These are phyloP conservation scores for Ceratina calcarata DNA, from an alignment of 1,140 invertebrate species.

Conservation along the genomic window DNA sequence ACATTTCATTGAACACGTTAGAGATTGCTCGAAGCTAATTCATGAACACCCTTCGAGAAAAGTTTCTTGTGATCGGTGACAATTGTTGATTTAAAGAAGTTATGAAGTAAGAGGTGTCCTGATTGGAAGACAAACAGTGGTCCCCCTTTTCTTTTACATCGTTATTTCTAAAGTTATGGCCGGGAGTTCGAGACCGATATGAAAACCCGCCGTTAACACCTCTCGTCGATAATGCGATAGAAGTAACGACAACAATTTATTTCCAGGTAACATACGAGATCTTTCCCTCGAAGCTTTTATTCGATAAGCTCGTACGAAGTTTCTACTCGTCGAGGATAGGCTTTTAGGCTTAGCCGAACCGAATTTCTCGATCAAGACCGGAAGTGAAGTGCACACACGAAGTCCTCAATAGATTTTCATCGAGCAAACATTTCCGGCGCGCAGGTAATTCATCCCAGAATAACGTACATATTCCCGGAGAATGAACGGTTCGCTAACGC, in stretches of 20 bases:
- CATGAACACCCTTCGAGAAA: too few species aligned
- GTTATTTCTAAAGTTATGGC: conserved; percentile 11
- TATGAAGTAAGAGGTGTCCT: background rate
- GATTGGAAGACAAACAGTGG: background rate
- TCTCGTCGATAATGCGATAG: conserved; percentile 26
- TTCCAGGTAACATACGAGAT: too few species aligned
- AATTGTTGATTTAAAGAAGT: background rate
- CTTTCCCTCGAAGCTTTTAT: too few species aligned
- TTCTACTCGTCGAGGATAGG: background rate
- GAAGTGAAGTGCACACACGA: background rate
- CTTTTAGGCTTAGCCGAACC: background rate
- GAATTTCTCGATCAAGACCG: too few species aligned
- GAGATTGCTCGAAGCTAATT: too few species aligned
- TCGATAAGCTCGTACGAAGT: background rate
- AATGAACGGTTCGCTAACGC: background rate
- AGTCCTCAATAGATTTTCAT: background rate
- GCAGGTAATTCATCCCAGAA: background rate
- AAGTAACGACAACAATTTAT: conserved; percentile 15
- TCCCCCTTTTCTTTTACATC: background rate
- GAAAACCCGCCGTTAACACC: conserved; percentile 8
- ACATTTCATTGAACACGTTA: too few species aligned
- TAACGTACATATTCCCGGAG: too few species aligned
- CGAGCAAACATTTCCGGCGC: background rate
- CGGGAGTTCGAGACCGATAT: conserved; percentile 26
- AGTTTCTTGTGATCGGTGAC: background rate